These are phyloP conservation scores for Chelidonichthys spinosus DNA, from an alignment of 2,797 vertebrate genomes.

Conservation along the genomic window DNA sequence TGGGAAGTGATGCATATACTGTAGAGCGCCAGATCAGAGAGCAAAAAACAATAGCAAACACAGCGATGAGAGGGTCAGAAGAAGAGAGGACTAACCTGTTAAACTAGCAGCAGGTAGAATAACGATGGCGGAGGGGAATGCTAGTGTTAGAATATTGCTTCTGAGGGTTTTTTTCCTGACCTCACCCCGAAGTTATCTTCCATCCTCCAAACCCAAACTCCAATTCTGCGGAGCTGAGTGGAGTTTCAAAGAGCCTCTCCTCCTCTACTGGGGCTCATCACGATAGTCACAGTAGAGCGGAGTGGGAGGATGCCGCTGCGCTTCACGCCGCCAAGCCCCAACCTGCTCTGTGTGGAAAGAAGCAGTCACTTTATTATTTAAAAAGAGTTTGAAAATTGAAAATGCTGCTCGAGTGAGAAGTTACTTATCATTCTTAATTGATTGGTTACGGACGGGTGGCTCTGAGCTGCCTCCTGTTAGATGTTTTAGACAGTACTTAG, in stretches of 20 bases:
- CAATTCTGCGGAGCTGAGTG: constrained; percentile 1
- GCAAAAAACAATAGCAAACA: neutral
- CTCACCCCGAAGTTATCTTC: constrained; percentile 9
- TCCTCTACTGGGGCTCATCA: constrained; percentile 15
- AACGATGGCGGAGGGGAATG: neutral
- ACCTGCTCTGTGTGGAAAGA: constrained; percentile 23
- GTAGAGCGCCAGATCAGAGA: neutral
- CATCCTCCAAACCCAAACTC: neutral
- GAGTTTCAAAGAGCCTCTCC: constrained; percentile 18
- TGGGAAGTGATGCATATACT: neutral
- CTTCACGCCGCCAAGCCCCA: neutral
- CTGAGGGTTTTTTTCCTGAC: constrained; percentile 5
- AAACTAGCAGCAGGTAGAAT: constrained; percentile 17
- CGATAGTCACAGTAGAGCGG: constrained; percentile 18
- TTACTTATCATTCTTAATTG: constrained; percentile 40
- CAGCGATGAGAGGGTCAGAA: neutral
- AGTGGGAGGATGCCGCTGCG: constrained; percentile 7
- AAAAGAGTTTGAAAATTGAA: constrained; percentile 36
- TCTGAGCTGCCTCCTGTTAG: constrained; percentile 6
- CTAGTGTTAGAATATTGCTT: neutral
- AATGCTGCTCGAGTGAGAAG: constrained; percentile 36
- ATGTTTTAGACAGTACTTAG: neutral
- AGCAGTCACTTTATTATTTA: constrained; percentile 15
- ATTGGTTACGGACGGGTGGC: constrained; percentile 28
- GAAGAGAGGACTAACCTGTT: neutral